Evolutionary conservation across 2,797 vertebrate genomes (phyloP).

Genomic region (Lacerta bilineata): DNA sequence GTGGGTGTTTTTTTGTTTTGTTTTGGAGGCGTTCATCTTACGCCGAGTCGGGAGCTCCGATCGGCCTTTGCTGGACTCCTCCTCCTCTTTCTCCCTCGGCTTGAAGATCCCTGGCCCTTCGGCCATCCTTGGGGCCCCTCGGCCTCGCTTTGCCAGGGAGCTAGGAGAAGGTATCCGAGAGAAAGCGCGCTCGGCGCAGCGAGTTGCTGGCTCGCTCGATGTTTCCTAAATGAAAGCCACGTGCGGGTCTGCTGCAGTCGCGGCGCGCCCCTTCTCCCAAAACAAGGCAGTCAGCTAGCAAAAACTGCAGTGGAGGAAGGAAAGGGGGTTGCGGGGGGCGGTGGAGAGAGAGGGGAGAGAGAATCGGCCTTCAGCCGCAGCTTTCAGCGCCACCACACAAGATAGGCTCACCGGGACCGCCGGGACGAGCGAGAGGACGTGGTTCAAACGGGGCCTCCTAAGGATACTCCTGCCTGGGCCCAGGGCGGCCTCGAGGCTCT

Average conservation of each 20-base stretch:
- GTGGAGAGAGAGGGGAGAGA: not conserved
- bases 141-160: not conserved
- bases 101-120: not conserved
- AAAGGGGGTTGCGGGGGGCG: constrained; percentile 22
- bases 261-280: constrained; percentile 58
- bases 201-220: constrained; percentile 17
- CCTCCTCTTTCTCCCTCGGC: not conserved
- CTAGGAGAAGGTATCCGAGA: not conserved
- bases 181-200: not conserved
- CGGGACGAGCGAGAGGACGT: not conserved
- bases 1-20: not conserved
- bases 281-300: constrained; percentile 58
- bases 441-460: not conserved
- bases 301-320: constrained; percentile 50
- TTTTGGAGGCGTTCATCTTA: no score
- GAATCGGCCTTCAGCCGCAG: not conserved
- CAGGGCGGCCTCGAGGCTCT: no score
- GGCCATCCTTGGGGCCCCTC: not conserved
- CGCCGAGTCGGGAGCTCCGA: not conserved
- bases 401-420: not conserved
- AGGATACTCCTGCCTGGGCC: no score
- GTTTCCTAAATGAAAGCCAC: constrained; percentile 80
- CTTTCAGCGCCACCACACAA: no score
- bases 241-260: constrained; percentile 55
- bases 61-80: no score